Conservation (phyloP, 2,888 invertebrate species). For the Augiades crinisus region DNA sequence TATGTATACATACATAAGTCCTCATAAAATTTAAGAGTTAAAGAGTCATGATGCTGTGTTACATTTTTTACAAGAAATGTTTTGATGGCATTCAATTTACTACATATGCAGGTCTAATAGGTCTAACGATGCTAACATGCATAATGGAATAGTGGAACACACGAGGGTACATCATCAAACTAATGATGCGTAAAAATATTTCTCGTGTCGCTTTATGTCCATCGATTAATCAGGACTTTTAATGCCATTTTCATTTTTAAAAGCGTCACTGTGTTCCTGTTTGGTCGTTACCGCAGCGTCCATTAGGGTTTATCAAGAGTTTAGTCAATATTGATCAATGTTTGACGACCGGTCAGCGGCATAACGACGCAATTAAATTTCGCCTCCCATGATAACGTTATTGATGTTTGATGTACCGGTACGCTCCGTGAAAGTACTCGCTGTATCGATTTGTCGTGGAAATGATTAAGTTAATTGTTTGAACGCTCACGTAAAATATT, state of each 20-base stretch:
- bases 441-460: slow-evolving; percentile 39
- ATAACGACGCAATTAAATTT: slow-evolving; percentile 64
- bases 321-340: slow-evolving; percentile 72
- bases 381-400: slow-evolving; percentile 35
- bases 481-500: slow-evolving; percentile 22
- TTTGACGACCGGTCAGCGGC: slow-evolving; percentile 49
- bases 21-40: neutral
- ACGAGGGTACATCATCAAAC: slow-evolving; percentile 41
- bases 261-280: slow-evolving; percentile 50
- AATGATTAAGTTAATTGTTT: slow-evolving; percentile 47
- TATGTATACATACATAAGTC: too few species aligned
- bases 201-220: slow-evolving; percentile 67
- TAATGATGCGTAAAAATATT: slow-evolving; percentile 78
- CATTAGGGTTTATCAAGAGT: slow-evolving; percentile 73
- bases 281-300: slow-evolving; percentile 51
- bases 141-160: slow-evolving; percentile 35
- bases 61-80: neutral
- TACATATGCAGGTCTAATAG: neutral
- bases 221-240: slow-evolving; percentile 71
- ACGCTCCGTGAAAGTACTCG: slow-evolving; percentile 30
- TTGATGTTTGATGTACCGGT: slow-evolving; percentile 40
- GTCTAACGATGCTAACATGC: neutral
- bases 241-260: slow-evolving; percentile 50
- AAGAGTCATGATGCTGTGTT: neutral
- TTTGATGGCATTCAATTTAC: neutral